Evolutionary conservation across 1,140 invertebrate genomes (phyloP).

Genomic region (Trachelipus rathkii): DNA sequence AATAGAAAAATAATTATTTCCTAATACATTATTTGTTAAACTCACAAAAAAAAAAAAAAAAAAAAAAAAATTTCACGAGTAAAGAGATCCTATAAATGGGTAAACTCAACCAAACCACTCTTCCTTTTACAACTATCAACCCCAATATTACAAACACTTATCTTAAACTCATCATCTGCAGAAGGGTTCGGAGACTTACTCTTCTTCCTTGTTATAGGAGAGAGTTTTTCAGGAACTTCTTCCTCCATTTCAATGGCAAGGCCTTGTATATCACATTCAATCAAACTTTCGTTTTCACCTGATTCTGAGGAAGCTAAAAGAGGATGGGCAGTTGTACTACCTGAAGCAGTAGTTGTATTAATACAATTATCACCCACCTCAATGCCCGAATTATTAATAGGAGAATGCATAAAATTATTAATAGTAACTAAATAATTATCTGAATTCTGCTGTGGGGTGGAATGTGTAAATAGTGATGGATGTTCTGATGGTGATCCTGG

Average conservation of each 20-base stretch:
- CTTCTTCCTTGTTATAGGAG: not conserved
- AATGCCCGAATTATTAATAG: no score
- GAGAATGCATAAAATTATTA: no score
- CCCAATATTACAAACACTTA: not conserved
- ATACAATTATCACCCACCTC: no score
- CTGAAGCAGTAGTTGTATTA: no score
- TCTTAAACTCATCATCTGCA: not conserved
- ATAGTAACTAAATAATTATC: no score
- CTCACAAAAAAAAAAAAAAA: no score
- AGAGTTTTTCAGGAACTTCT: not conserved
- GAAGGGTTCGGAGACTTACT: not conserved
- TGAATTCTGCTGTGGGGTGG: not conserved
- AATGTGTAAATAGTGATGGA: not conserved
- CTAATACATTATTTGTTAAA: no score
- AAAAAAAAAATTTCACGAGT: no score
- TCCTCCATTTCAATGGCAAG: not conserved
- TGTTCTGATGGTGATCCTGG: not conserved
- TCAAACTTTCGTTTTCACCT: not conserved
- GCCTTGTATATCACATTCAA: not conserved
- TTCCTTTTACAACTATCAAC: not conserved
- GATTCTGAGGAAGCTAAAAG: not conserved
- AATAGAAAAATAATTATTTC: no score
- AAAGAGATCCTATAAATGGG: not conserved
- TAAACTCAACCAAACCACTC: not conserved
- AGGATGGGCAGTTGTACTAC: no score